Percentiles rank a stretch among this genome's conserved stretches.
Conservation (phyloP, 2,797 vertebrate genomes). For the Arnoldichthys spilopterus region DNA sequence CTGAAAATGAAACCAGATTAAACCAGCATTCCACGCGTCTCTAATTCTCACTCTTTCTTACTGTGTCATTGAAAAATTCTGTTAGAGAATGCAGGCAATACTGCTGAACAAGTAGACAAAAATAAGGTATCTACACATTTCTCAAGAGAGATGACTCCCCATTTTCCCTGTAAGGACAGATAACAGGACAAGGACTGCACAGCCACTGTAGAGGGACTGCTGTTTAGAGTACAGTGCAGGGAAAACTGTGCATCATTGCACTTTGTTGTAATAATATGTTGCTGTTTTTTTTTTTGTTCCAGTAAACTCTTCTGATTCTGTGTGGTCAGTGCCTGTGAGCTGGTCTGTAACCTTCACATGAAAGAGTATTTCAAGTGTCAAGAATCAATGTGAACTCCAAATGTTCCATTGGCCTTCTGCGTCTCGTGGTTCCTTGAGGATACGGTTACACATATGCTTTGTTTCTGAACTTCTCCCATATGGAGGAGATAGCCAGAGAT, state of each 20-base stretch:
- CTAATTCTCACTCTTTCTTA: neutral
- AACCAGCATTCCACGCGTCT: neutral
- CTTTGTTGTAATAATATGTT: neutral
- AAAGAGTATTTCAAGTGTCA: neutral
- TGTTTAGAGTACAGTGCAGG: neutral
- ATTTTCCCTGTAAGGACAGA: slow-evolving; percentile 11
- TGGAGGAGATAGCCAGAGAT: neutral
- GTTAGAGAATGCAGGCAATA: slow-evolving; percentile 2
- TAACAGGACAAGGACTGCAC: neutral
- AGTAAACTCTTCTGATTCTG: neutral
- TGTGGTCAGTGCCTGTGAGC: neutral
- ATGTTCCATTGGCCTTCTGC: neutral
- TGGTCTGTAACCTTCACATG: neutral
- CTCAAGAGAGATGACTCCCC: neutral
- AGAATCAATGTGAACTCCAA: neutral
- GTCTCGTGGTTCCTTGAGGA: neutral
- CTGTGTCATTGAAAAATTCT: slow-evolving; percentile 20
- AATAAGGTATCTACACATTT: slow-evolving; percentile 33
- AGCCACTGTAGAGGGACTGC: neutral
- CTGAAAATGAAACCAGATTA: neutral
- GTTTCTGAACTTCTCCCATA: neutral
- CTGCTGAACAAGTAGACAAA: slow-evolving; percentile 25
- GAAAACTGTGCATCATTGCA: neutral
- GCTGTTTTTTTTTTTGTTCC: neutral
- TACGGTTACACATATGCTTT: neutral